These are phyloP conservation scores for Linnaemya vulpina DNA, from an alignment of 2,888 invertebrate genomes.

Conservation along the genomic window DNA sequence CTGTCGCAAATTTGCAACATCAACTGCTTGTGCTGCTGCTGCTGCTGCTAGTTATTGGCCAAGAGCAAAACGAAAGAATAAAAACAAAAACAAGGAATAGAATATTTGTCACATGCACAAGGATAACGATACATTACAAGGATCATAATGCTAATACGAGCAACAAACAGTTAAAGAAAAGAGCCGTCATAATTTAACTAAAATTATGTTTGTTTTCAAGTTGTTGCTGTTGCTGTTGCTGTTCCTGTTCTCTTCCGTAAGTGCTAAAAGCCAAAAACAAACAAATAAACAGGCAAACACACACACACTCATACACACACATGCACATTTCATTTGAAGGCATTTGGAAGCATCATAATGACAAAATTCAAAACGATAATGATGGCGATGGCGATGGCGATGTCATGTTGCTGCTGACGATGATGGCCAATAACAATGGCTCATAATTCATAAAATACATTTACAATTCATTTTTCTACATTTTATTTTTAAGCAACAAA, in stretches of 20 bases:
- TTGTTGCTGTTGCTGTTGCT: slow-evolving; percentile 25
- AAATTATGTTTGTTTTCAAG: slow-evolving; percentile 69
- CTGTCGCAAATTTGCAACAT: slow-evolving; percentile 30
- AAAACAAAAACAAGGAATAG: slow-evolving; percentile 4
- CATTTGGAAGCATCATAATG: slow-evolving; percentile 11
- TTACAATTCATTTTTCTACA: slow-evolving; percentile 40
- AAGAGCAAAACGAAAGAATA: not conserved
- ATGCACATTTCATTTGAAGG: not conserved
- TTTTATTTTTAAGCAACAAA: slow-evolving; percentile 25
- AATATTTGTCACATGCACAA: slow-evolving; percentile 40
- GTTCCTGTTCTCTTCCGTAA: slow-evolving; percentile 50
- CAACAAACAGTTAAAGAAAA: slow-evolving; percentile 59
- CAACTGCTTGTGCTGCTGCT: slow-evolving; percentile 13
- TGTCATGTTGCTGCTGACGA: slow-evolving; percentile 30
- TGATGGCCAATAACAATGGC: slow-evolving; percentile 44
- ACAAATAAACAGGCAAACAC: slow-evolving; percentile 18
- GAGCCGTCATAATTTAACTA: slow-evolving; percentile 73
- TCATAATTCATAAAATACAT: slow-evolving; percentile 43
- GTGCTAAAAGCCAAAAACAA: slow-evolving; percentile 58
- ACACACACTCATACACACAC: no score
- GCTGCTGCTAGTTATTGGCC: slow-evolving; percentile 25
- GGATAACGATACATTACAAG: slow-evolving; percentile 45
- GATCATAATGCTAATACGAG: slow-evolving; percentile 35
- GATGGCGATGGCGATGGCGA: not conserved
- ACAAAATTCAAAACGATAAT: not conserved